Conservation (phyloP, 35 echinoderm and acorn worm genomes). For the Heliocidaris erythrogramma region DNA sequence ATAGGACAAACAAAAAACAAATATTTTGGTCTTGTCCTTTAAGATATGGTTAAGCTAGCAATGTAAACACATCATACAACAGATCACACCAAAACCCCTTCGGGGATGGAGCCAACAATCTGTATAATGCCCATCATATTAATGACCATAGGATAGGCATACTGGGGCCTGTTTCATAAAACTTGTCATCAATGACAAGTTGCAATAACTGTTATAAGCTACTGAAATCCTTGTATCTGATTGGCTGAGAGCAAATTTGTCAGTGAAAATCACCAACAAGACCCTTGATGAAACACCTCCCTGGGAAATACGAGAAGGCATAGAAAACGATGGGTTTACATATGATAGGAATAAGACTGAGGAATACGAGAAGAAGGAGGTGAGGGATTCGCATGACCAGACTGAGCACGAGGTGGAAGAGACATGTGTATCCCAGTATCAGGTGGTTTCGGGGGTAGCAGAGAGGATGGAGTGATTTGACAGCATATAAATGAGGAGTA, state of each 20-base stretch:
- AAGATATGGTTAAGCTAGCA: not conserved
- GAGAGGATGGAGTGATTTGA: not conserved
- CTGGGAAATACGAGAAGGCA: not conserved
- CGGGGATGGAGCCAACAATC: not conserved
- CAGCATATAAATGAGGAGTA: not conserved
- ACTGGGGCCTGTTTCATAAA: no score
- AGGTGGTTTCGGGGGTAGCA: not conserved
- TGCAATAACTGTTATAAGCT: no score
- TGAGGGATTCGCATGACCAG: not conserved
- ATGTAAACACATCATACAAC: not conserved
- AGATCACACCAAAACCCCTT: not conserved
- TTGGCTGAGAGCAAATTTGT: no score
- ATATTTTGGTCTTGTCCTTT: no score
- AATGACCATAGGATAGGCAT: not conserved
- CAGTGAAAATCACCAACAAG: no score
- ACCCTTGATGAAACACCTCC: no score
- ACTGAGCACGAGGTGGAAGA: not conserved
- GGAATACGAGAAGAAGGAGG: not conserved
- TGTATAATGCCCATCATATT: not conserved
- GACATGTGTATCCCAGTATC: not conserved
- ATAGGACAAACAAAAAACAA: no score
- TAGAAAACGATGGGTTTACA: not conserved
- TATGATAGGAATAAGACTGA: not conserved
- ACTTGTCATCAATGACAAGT: no score
- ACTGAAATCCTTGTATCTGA: no score